Evolutionary conservation across 2,888 invertebrate genomes (phyloP).

Genomic region (Priocnemis perturbator): DNA sequence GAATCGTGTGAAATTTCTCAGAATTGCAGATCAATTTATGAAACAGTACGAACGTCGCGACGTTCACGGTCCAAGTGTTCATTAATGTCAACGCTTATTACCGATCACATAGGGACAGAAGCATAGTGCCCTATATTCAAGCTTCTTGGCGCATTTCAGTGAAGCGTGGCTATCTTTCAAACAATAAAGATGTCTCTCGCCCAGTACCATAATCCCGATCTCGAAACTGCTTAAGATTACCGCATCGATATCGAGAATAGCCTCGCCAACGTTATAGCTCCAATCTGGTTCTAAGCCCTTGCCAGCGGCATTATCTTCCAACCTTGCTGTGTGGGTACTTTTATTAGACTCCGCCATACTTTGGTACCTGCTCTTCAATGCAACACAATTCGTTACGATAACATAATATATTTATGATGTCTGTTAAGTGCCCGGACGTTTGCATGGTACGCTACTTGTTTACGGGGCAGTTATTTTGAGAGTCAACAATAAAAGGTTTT

Average conservation of each 20-base stretch:
- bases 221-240: conserved; percentile 80
- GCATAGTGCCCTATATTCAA: conserved; percentile 89
- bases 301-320: conserved; percentile 65
- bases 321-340: conserved; percentile 39
- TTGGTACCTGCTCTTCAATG: conserved; percentile 67
- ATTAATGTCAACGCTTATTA: conserved; percentile 29
- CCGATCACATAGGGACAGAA: conserved; percentile 84
- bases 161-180: conserved; percentile 85
- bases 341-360: conserved; percentile 72
- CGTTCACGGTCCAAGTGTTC: too few relatives aligned
- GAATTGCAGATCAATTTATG: too few relatives aligned
- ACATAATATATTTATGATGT: too few relatives aligned
- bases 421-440: too few relatives aligned
- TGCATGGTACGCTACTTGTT: too few relatives aligned
- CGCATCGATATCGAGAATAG: conserved; percentile 80
- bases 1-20: too few relatives aligned
- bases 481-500: too few relatives aligned
- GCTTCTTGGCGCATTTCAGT: conserved; percentile 87
- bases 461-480: background rate
- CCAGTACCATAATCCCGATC: conserved; percentile 86
- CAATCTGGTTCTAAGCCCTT: conserved; percentile 85
- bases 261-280: conserved; percentile 89
- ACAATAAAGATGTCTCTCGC: conserved; percentile 90
- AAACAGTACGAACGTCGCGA: too few relatives aligned
- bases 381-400: too few relatives aligned